Conservation (phyloP, 2,113 vertebrate genomes). For the Hippocampus barbouri region DNA sequence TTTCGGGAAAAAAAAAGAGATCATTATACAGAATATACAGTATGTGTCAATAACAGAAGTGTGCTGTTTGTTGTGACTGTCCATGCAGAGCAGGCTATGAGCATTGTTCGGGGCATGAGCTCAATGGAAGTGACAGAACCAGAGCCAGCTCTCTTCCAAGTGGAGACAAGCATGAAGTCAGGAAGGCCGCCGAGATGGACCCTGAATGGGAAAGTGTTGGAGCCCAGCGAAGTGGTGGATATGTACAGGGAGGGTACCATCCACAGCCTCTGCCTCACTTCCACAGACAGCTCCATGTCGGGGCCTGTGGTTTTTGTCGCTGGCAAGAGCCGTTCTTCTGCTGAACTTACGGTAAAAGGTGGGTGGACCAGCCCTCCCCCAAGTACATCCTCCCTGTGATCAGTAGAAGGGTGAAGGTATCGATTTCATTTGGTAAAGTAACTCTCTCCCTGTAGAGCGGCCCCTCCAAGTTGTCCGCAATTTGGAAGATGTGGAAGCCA, state of each 20-base stretch:
- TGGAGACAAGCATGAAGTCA: constrained; percentile 82
- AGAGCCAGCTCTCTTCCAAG: constrained; percentile 81
- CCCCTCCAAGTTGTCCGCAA: constrained; percentile 78
- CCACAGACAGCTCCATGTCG: constrained; percentile 84
- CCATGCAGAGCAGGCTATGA: constrained; percentile 86
- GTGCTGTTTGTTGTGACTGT: constrained; percentile 40
- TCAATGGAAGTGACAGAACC: constrained; percentile 87
- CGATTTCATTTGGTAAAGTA: not conserved
- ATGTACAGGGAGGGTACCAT: constrained; percentile 81
- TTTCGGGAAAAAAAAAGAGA: not conserved
- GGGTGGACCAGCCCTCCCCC: constrained; percentile 13
- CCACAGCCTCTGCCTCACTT: constrained; percentile 79
- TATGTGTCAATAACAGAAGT: constrained; percentile 5
- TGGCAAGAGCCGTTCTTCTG: constrained; percentile 87
- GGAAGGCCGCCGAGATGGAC: constrained; percentile 87
- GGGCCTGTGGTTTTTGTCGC: constrained; percentile 84
- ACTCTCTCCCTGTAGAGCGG: constrained; percentile 72
- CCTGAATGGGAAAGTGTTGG: constrained; percentile 75
- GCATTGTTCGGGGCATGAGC: constrained; percentile 79
- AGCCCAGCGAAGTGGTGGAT: constrained; percentile 64
- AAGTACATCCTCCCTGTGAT: not conserved
- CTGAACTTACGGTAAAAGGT: constrained; percentile 86
- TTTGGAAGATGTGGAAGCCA: constrained; percentile 77
- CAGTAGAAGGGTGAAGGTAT: not conserved
- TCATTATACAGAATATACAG: too few relatives aligned